Evolutionary conservation across 2,113 vertebrate species (phyloP).

Genomic region (Turdus rufiventris): DNA sequence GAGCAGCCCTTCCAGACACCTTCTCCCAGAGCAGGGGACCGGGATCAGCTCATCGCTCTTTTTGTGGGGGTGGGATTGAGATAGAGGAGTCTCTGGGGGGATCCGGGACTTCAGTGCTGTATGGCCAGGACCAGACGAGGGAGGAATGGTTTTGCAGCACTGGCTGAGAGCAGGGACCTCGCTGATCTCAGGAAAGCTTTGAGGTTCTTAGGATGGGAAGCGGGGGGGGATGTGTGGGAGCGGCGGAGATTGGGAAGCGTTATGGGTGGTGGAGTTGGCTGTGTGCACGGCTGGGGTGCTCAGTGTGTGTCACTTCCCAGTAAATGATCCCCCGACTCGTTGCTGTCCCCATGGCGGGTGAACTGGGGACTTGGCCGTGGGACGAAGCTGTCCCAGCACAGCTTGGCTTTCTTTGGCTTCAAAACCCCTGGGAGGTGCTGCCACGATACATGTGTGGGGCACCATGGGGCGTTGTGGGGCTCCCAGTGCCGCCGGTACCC

Average conservation of each 20-base stretch:
- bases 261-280: neutral
- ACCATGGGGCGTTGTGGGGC: neutral
- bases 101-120: fast-evolving
- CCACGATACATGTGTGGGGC: fast-evolving
- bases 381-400: neutral
- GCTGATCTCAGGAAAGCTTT: neutral
- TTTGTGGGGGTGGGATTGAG: neutral
- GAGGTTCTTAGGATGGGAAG: neutral
- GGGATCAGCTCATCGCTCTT: fast-evolving
- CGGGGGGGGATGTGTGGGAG: fast-evolving
- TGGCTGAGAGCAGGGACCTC: neutral
- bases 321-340: fast-evolving
- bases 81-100: neutral
- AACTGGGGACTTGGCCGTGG: neutral
- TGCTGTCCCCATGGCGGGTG: neutral
- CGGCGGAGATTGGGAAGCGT: neutral
- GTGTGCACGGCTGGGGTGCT: neutral
- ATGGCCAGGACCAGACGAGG: neutral
- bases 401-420: neutral
- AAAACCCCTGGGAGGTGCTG: neutral
- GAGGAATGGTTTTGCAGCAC: neutral
- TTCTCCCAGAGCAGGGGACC: neutral
- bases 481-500: neutral
- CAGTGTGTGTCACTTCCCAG: fast-evolving
- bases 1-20: neutral